Percentiles rank a stretch among this genome's conserved stretches.
These are phyloP conservation scores for Chaenocephalus aceratus DNA, from an alignment of 2,113 vertebrate species.

Conservation along the genomic window DNA sequence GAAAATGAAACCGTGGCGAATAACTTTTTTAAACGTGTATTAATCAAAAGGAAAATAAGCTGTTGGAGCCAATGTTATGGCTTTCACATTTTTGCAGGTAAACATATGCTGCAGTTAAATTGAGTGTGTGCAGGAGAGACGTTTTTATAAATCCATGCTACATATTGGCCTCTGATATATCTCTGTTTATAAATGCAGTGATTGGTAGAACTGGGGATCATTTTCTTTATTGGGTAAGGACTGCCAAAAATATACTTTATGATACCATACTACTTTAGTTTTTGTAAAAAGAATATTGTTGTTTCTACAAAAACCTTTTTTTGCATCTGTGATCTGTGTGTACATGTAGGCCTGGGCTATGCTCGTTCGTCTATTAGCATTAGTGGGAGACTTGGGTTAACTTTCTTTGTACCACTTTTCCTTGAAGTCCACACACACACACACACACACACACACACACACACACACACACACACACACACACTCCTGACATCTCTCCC, in stretches of 20 bases:
- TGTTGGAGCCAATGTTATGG: conserved; percentile 48
- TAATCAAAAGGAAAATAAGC: conserved; percentile 66
- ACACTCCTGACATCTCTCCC: conserved; percentile 72
- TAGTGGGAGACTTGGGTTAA: conserved; percentile 53
- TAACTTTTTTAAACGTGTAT: conserved; percentile 56
- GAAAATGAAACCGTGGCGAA: conserved; percentile 49
- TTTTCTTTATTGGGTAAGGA: not conserved
- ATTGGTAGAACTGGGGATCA: not conserved
- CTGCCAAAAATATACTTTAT: not conserved
- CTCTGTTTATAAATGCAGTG: conserved; percentile 38
- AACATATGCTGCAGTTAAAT: conserved; percentile 26
- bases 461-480: conserved; percentile 6
- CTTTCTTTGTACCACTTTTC: conserved; percentile 60
- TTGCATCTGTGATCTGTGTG: conserved; percentile 38
- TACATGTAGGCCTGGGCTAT: conserved; percentile 14
- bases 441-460: conserved; percentile 22
- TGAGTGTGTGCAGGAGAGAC: conserved; percentile 16
- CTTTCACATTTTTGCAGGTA: conserved; percentile 35
- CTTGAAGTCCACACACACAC: conserved; percentile 45
- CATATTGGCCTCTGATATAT: conserved; percentile 19
- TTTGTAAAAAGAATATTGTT: not conserved
- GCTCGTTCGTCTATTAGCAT: conserved; percentile 56
- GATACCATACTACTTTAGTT: not conserved
- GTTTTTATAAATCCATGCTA: conserved; percentile 40
- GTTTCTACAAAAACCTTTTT: not conserved